A percentile compares a stretch with the other conserved stretches of the same genome.
phyloP scores from a whole-genome alignment of 2,888 invertebrate genomes.

The Phorcus lineatus region DNA sequence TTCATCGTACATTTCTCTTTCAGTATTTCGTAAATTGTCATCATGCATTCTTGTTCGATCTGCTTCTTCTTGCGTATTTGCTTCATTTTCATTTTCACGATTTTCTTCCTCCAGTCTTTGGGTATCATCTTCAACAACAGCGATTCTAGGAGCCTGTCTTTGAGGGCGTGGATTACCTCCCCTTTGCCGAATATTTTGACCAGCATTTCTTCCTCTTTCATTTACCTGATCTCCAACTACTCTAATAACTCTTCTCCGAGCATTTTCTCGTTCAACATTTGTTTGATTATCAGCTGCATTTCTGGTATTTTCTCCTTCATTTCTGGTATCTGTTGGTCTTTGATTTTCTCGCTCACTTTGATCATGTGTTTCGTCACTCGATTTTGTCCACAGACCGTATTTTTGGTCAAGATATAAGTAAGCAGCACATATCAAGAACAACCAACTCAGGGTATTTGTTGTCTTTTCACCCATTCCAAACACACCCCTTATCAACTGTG shows the following conservation, averaged over 20 bases:
- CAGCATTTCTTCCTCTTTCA: not conserved
- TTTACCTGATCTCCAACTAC: not conserved
- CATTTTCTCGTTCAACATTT: not conserved
- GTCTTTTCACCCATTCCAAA: conserved; percentile 41
- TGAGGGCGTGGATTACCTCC: not conserved
- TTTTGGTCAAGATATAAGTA: conserved; percentile 38
- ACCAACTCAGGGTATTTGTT: conserved; percentile 43
- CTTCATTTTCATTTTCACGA: conserved; percentile 50
- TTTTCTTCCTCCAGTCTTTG: conserved; percentile 42
- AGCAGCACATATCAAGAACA: conserved; percentile 30
- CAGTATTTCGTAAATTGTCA: conserved; percentile 39
- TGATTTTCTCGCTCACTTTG: not conserved
- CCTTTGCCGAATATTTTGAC: not conserved
- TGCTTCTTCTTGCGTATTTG: conserved; percentile 47
- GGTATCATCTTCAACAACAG: conserved; percentile 6
- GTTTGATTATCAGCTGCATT: not conserved
- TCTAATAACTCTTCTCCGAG: not conserved
- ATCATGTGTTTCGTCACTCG: not conserved
- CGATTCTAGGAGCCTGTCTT: not conserved
- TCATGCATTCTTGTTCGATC: conserved; percentile 39
- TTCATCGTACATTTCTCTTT: conserved; percentile 27
- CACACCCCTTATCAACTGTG: conserved; percentile 39
- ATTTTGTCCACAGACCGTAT: not conserved
- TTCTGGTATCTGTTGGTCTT: not conserved
- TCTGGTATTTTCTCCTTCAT: not conserved